Evolutionary conservation across 2,113 vertebrate genomes (phyloP).

Genomic region (Notothenia coriiceps): DNA sequence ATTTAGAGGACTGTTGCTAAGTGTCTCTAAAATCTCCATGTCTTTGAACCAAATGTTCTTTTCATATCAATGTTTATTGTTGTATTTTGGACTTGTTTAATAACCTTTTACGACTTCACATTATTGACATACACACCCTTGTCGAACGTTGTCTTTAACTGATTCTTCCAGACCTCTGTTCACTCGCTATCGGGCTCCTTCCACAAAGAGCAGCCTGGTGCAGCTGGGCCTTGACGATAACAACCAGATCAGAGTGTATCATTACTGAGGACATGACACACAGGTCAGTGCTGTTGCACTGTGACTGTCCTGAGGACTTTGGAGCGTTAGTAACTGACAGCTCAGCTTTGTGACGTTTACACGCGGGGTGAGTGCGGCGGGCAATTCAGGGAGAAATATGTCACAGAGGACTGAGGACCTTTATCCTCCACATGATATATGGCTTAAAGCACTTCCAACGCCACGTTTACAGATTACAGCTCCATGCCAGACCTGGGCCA

Average conservation of each 20-base stretch:
- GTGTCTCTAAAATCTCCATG: too few relatives aligned
- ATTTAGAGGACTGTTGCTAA: too few relatives aligned
- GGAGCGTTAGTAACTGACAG: not conserved
- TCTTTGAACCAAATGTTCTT: not conserved
- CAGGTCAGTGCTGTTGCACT: not conserved
- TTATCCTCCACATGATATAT: not conserved
- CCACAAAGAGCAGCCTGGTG: conserved; percentile 74
- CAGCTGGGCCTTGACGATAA: conserved; percentile 92
- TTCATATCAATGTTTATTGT: too few relatives aligned
- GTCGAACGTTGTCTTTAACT: conserved; percentile 76
- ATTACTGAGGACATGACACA: conserved; percentile 75
- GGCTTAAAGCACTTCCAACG: not conserved
- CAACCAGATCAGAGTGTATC: conserved; percentile 89
- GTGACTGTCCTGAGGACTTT: conserved; percentile 28
- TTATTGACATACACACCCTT: not conserved
- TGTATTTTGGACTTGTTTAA: not conserved
- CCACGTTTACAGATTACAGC: conserved; percentile 37
- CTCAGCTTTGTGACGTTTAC: conserved; percentile 18
- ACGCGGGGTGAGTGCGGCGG: not conserved
- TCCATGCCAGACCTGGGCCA: conserved; percentile 8
- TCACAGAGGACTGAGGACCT: conserved; percentile 31
- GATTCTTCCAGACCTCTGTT: conserved; percentile 83
- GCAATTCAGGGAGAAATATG: not conserved
- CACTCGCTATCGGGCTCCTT: conserved; percentile 62
- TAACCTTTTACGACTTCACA: not conserved